Evolutionary conservation across 2,113 vertebrate species (phyloP).

Genomic region (Salvelinus namaycush): DNA sequence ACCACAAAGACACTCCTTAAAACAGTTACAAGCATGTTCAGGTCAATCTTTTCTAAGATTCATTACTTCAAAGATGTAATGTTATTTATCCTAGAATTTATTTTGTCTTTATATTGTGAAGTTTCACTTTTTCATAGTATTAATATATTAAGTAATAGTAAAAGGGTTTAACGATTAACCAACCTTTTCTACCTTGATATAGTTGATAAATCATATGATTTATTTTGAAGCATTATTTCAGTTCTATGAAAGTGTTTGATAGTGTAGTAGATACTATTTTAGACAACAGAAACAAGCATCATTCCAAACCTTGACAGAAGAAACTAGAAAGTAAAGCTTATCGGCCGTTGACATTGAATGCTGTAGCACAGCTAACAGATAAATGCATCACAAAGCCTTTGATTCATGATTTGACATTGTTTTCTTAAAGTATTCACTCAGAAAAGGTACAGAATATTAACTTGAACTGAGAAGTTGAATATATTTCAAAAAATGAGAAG

Average conservation of each 20-base stretch:
- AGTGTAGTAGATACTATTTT: conserved; percentile 2
- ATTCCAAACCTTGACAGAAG: conserved; percentile 39
- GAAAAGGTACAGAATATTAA: neutral
- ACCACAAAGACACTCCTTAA: conserved; percentile 31
- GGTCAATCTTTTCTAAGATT: conserved; percentile 25
- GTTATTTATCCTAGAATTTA: conserved; percentile 10
- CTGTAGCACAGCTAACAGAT: neutral
- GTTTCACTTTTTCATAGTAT: conserved; percentile 28
- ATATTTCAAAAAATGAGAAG: neutral
- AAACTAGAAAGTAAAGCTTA: conserved; percentile 19
- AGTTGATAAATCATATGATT: conserved; percentile 21
- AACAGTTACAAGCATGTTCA: conserved; percentile 34
- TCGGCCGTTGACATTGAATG: conserved; percentile 6
- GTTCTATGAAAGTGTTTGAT: conserved; percentile 19
- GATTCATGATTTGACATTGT: neutral
- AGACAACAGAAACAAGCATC: conserved; percentile 19
- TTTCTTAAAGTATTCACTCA: conserved; percentile 37
- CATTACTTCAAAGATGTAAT: conserved; percentile 9
- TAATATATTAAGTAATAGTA: neutral
- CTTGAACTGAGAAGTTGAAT: neutral
- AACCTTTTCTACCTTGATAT: conserved; percentile 44
- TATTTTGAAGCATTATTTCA: conserved; percentile 35
- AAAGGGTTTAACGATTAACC: conserved; percentile 12
- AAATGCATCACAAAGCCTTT: neutral
- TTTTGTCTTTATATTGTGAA: conserved; percentile 28